Evolutionary conservation across 2,797 vertebrate species (phyloP), one percentile per base, ranked within the genome.

Genomic region (Argyrosomus regius): DNA sequence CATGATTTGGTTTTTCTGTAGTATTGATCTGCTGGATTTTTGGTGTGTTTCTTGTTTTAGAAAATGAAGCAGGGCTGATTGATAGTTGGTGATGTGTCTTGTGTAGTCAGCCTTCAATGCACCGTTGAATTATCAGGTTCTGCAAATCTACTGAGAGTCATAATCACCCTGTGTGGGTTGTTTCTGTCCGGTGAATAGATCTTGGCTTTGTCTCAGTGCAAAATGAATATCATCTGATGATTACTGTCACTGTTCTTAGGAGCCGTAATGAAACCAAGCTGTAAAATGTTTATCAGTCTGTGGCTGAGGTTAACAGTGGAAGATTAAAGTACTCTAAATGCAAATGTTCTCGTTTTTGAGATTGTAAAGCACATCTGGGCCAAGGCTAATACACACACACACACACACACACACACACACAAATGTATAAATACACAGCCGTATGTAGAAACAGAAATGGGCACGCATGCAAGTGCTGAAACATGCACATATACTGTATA

Each of bases 261-360:
- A 62, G 24, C 49, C 18, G 41, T n/a, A 61, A 66, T 81, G 45
- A 49, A 77, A 50, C 61, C 41, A 28, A 72, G 62, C 46, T 24
- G 13, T 80, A 70, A 68, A 74, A 80, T 63, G 58, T 75, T 76
- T 54, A 74, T 80, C 65, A 67, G 22, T 66, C 41, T 75, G 70
- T 57, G 64, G 75, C 68, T 50, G 67, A 59, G 82, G 81, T 82
- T 79, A 84, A 84, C 63, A 65, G 65, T n/a, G 39, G 53, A 69
- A 48, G 59, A 83, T 86, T 66, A 75, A 46, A 77, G 65, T 67
- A 60, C 39, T 88, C 35, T 74, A 84, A 82, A 94, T 92, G 85
- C 72, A 83, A 93, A 87, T 90, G 80, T 45, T 67, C 9, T 52
- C 6, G 5, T 75, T 88, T 43, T 80, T 85, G 39, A 72, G 43